A percentile compares a stretch with the other conserved stretches of the same genome.
Conservation (phyloP, 2,888 invertebrate species). For the Teleiodes luculella region DNA sequence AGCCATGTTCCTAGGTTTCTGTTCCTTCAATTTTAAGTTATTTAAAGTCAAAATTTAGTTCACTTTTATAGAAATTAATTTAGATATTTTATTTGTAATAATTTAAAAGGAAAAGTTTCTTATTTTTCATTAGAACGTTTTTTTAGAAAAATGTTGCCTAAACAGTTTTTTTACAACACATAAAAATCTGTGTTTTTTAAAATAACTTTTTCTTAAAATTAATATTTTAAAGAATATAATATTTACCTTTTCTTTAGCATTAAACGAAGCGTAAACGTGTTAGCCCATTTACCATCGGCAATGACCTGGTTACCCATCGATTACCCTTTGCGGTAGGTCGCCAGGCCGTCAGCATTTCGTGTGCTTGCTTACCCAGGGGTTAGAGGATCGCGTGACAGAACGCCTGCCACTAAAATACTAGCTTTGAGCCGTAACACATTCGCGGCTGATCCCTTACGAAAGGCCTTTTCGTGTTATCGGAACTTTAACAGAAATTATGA, state of each 20-base stretch:
- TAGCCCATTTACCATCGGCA: constrained; percentile 32
- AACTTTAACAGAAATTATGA: constrained; percentile 1
- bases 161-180: too few relatives aligned
- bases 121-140: too few relatives aligned
- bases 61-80: neutral
- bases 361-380: neutral
- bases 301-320: constrained; percentile 54
- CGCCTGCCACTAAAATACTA: constrained; percentile 19
- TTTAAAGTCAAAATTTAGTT: neutral
- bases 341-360: constrained; percentile 24
- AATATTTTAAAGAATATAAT: too few relatives aligned
- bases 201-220: too few relatives aligned
- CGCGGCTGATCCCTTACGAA: constrained; percentile 4
- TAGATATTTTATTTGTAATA: neutral
- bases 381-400: constrained; percentile 35
- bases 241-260: too few relatives aligned
- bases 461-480: constrained; percentile 6
- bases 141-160: too few relatives aligned
- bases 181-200: too few relatives aligned
- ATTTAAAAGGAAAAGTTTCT: too few relatives aligned
- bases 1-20: neutral
- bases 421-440: constrained; percentile 5
- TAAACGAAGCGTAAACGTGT: constrained; percentile 2
- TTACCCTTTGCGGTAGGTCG: constrained; percentile 54
- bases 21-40: neutral